Base-by-base conservation (phyloP, 2,888 invertebrate species). In the Acronicta psi region DNA sequence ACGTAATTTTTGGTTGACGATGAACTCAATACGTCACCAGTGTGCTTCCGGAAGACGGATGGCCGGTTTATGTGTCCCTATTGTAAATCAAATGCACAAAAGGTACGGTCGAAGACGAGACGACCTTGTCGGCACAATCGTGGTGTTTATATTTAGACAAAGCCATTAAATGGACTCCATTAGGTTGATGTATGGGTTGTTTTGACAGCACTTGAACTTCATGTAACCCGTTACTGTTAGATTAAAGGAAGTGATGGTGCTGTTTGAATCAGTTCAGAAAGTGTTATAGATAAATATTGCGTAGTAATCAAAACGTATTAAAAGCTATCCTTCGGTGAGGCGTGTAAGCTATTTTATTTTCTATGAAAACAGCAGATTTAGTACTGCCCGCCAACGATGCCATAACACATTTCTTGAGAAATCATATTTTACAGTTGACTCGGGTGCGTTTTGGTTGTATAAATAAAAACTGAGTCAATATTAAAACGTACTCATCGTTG, bases 21-120 rank as follows among this genome's bases (percentile, higher is more conserved):
- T 88, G 92, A 90, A 89, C 93, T 89, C 88, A 84, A 92, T 89
- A 93, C 93, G 92, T 93, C 93, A 93, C 86, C 45, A 65, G 68
- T 76, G 74, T 79, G 84, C 87, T 93, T 92, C 93, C 93, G 92
- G 85, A 90, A 87, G 89, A 91, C 82, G 79, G 86, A 91, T 86
- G 81, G 80, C 77, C 73, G 72, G 82, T 85, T 81, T 80, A 81
- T 80, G 76, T 75, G 81, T 73, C 66, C 77, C 80, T 81, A 82
- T 86, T 85, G 82, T 75, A 81, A 83, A 85, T 84, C 81, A 81
- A 79, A 79, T 80, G 70, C 47, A 70, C 74, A 70, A 81, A 76
- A 74, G 75, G 75, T 84, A 85, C 81, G 82, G 83, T 82, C 73
- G 77, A 62, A 73, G 84, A 83, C 75, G 79, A 63, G 75, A 80